Conservation (phyloP, 2,888 invertebrate species). For the Arrhopalites spinosus region DNA sequence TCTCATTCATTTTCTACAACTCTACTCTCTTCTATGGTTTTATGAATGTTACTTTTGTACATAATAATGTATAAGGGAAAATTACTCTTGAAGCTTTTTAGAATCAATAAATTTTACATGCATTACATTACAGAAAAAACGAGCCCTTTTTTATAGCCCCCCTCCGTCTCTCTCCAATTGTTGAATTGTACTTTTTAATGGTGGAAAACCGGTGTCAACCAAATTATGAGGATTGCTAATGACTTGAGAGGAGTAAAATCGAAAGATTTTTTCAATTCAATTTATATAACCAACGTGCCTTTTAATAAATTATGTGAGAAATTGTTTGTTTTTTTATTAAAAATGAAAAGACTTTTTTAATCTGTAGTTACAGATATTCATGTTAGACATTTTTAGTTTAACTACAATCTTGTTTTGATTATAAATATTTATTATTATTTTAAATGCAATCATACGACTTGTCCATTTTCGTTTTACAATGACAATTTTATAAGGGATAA, state of each 20-base stretch:
- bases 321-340: too few species aligned
- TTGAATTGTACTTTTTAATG: background rate
- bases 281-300: too few species aligned
- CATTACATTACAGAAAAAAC: background rate
- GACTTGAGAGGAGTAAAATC: slow-evolving; percentile 1
- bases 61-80: slow-evolving; percentile 10
- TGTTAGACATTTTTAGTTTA: too few species aligned
- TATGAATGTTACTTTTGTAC: background rate
- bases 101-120: too few species aligned
- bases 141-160: background rate
- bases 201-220: slow-evolving; percentile 26
- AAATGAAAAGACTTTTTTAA: background rate
- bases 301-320: too few species aligned
- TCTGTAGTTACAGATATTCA: too few species aligned
- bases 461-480: too few species aligned
- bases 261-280: slow-evolving; percentile 27
- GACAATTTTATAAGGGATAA: too few species aligned
- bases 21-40: background rate
- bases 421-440: background rate
- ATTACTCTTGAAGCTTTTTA: too few species aligned
- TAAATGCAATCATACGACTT: background rate
- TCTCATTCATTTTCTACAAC: slow-evolving; percentile 10
- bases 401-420: too few species aligned
- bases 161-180: too few species aligned
- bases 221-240: slow-evolving; percentile 16